A percentile compares a stretch with the other conserved stretches of the same genome.
Conservation (phyloP, 2,113 vertebrate species). For the Solea senegalensis region DNA sequence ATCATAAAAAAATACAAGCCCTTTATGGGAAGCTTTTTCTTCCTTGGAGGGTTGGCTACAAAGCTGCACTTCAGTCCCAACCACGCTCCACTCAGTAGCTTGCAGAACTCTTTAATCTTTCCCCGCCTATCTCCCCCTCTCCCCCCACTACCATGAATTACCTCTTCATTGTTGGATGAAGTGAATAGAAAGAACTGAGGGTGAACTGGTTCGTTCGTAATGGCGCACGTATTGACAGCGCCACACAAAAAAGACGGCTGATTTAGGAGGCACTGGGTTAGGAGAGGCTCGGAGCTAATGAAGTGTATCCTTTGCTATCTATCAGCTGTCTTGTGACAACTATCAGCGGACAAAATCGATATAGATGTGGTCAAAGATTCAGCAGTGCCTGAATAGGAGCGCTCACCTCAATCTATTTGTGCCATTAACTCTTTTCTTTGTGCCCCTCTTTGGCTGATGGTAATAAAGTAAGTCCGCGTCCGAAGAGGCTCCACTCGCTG, state of each 20-base stretch:
- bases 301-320: constrained; percentile 73
- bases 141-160: constrained; percentile 36
- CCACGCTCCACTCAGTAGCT: neutral
- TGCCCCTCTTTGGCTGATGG: constrained; percentile 27
- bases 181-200: constrained; percentile 36
- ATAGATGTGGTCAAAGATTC: constrained; percentile 73
- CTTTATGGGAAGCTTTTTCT: constrained; percentile 10
- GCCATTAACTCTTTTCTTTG: constrained; percentile 59
- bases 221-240: constrained; percentile 46
- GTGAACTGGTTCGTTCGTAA: constrained; percentile 43
- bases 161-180: constrained; percentile 52
- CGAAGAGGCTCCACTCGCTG: constrained; percentile 11
- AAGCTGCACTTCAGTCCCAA: constrained; percentile 2
- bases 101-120: constrained; percentile 37
- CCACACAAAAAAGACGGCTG: constrained; percentile 47
- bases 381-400: constrained; percentile 58
- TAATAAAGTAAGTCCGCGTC: constrained; percentile 39
- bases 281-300: constrained; percentile 66
- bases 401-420: constrained; percentile 57
- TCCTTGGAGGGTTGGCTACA: no score
- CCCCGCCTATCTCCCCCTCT: neutral
- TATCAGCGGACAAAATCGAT: constrained; percentile 74
- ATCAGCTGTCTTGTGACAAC: constrained; percentile 62
- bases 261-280: constrained; percentile 53
- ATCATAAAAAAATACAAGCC: neutral